A percentile compares a stretch with the other conserved stretches of the same genome.
phyloP scores from a whole-genome alignment of 2,888 invertebrate species.

The Trichogramma dendrolimi region DNA sequence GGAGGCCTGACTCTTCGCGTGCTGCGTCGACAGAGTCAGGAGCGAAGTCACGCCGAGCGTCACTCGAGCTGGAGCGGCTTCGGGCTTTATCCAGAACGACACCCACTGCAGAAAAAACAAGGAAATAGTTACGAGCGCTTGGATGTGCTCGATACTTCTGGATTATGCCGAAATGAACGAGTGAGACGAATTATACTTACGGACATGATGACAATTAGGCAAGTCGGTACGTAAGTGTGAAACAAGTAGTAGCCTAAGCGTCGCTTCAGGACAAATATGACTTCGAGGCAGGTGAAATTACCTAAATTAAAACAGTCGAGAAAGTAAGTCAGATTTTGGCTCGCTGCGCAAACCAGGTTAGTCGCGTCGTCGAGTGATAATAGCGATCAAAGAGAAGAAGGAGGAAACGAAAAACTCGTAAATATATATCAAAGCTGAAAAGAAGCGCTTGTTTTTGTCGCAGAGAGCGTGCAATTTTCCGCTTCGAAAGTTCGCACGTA shows the following conservation, averaged over 20 bases:
- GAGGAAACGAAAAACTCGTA: too few species aligned
- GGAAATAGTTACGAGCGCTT: too few species aligned
- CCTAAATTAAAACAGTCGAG: constrained; percentile 53
- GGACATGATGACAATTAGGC: constrained; percentile 92
- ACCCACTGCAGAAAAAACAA: constrained; percentile 67
- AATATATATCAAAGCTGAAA: too few species aligned
- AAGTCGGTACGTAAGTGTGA: constrained; percentile 91
- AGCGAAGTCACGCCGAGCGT: constrained; percentile 88
- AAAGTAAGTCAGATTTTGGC: too few species aligned
- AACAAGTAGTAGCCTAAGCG: constrained; percentile 87
- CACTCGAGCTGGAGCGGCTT: constrained; percentile 88
- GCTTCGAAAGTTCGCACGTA: neutral
- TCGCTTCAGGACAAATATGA: constrained; percentile 82
- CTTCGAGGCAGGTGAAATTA: constrained; percentile 88
- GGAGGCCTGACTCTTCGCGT: constrained; percentile 90
- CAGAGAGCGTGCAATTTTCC: too few species aligned
- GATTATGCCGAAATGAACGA: neutral
- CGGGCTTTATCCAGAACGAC: constrained; percentile 93
- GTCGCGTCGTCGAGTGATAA: too few species aligned
- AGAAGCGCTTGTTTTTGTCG: too few species aligned
- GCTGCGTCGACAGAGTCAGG: constrained; percentile 84
- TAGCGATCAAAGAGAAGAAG: too few species aligned
- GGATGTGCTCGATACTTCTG: neutral
- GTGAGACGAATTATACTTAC: constrained; percentile 55
- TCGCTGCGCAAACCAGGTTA: neutral